Conservation (phyloP, 2,888 invertebrate species). For the Scaeva pyrastri region DNA sequence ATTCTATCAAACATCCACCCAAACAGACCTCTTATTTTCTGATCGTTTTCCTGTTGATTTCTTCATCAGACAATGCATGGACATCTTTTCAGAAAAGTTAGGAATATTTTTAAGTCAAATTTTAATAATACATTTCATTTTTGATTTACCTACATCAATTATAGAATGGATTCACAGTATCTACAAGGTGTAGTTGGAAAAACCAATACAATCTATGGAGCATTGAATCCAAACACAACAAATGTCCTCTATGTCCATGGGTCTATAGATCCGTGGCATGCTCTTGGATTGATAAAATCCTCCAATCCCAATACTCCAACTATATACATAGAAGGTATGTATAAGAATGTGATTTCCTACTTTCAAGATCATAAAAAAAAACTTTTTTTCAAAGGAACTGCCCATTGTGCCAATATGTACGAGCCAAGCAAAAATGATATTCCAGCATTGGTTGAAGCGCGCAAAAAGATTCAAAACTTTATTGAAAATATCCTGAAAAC, state of each 20-base stretch:
- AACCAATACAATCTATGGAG: constrained; percentile 93
- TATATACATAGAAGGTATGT: constrained; percentile 90
- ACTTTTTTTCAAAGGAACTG: constrained; percentile 88
- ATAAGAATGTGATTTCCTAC: too few species aligned
- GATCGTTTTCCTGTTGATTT: constrained; percentile 90
- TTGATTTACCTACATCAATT: neutral
- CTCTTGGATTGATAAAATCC: constrained; percentile 88
- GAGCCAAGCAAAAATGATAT: constrained; percentile 88
- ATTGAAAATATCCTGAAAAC: constrained; percentile 65
- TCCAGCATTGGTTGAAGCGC: constrained; percentile 88
- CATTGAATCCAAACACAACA: constrained; percentile 87
- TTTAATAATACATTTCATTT: constrained; percentile 1
- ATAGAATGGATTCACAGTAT: constrained; percentile 86
- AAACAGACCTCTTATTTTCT: constrained; percentile 87
- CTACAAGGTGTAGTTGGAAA: constrained; percentile 87
- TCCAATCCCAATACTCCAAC: constrained; percentile 86
- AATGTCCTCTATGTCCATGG: constrained; percentile 95
- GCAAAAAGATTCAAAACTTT: constrained; percentile 85
- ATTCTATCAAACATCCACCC: constrained; percentile 93
- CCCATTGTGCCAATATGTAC: constrained; percentile 98
- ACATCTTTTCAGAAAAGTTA: constrained; percentile 90
- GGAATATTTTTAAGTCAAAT: neutral
- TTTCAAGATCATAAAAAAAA: neutral
- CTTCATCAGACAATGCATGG: constrained; percentile 92
- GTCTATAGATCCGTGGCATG: constrained; percentile 95